Conservation (phyloP, 2,113 vertebrate species). For the Bujurquina vittata region DNA sequence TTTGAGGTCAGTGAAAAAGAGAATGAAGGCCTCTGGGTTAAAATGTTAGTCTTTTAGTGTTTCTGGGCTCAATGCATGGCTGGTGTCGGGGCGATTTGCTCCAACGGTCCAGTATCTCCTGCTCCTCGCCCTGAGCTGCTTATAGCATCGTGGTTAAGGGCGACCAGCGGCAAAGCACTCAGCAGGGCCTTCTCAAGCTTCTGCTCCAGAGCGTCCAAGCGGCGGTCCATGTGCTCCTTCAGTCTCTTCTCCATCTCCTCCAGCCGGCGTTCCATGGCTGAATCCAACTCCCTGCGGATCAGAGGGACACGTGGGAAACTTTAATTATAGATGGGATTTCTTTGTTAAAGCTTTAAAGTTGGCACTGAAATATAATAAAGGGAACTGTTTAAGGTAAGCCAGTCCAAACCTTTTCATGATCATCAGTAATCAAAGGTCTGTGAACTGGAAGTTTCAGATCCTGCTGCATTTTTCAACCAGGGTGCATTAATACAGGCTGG, state of each 20-base stretch:
- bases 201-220: slow-evolving; percentile 79
- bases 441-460: too few species aligned
- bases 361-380: neutral
- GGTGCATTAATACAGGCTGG: too few species aligned
- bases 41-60: neutral
- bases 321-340: neutral
- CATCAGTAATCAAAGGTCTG: neutral
- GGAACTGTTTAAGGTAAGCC: fast-evolving
- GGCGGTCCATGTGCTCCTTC: slow-evolving; percentile 79
- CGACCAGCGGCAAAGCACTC: slow-evolving; percentile 16
- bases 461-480: too few species aligned
- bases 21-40: slow-evolving; percentile 1
- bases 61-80: slow-evolving; percentile 15
- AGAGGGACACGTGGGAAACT: neutral
- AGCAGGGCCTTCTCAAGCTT: slow-evolving; percentile 73
- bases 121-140: neutral
- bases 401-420: neutral
- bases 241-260: slow-evolving; percentile 80
- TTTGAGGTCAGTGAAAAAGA: neutral
- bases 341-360: neutral
- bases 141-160: slow-evolving; percentile 8
- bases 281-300: slow-evolving; percentile 56
- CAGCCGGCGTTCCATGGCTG: slow-evolving; percentile 73
- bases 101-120: fast-evolving
- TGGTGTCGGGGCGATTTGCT: neutral